Percentiles rank a stretch among this genome's conserved stretches.
phyloP scores from a whole-genome alignment of 2,113 vertebrate genomes.

The Takifugu flavidus region DNA sequence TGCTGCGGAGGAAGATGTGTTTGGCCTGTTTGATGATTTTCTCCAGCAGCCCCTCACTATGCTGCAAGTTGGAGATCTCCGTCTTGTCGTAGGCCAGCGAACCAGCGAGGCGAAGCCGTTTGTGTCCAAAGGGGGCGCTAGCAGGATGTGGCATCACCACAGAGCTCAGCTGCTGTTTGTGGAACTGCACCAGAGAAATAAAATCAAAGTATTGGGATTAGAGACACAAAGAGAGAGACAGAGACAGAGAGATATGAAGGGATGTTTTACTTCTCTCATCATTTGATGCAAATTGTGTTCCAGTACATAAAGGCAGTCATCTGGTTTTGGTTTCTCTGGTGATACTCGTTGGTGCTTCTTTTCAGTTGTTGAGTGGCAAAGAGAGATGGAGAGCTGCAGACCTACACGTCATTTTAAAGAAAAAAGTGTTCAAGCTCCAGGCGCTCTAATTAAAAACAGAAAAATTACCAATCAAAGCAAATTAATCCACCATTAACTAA shows the following conservation, averaged over 20 bases:
- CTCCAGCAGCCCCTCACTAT: slow-evolving; percentile 91
- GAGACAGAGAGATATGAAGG: not conserved
- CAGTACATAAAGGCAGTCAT: slow-evolving; percentile 94
- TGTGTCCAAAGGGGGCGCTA: slow-evolving; percentile 91
- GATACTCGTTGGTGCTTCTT: slow-evolving; percentile 84
- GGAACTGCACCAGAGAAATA: slow-evolving; percentile 78
- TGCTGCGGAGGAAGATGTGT: slow-evolving; percentile 93
- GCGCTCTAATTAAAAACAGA: too few species aligned
- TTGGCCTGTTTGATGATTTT: slow-evolving; percentile 99
- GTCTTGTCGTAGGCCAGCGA: slow-evolving; percentile 92
- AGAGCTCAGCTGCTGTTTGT: slow-evolving; percentile 94
- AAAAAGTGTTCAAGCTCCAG: not conserved
- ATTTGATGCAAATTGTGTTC: slow-evolving; percentile 96
- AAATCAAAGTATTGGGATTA: not conserved
- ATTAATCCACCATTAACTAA: too few species aligned
- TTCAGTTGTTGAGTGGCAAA: slow-evolving; percentile 92
- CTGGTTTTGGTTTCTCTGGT: slow-evolving; percentile 84
- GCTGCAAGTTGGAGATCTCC: slow-evolving; percentile 85
- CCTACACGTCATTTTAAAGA: slow-evolving; percentile 61
- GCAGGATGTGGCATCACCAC: slow-evolving; percentile 92
- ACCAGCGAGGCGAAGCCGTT: slow-evolving; percentile 89
- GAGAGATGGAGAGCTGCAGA: slow-evolving; percentile 92
- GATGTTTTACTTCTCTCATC: slow-evolving; percentile 86
- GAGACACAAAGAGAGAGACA: not conserved
- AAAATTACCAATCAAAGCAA: too few species aligned